phyloP scores from a whole-genome alignment of 2,797 vertebrate species.

The Miichthys miiuy region DNA sequence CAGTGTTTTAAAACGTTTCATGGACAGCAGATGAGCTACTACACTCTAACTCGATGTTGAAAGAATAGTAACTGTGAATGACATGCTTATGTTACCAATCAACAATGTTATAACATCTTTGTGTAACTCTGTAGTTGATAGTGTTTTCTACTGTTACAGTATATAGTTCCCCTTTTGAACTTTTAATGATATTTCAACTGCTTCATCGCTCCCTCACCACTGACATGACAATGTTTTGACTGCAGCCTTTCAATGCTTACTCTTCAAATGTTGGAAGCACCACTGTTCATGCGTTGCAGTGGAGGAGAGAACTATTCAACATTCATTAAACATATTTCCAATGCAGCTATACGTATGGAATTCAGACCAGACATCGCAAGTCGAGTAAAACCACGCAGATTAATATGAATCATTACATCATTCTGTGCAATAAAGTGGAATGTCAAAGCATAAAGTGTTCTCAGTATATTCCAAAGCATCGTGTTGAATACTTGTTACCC shows the following conservation, averaged over 20 bases:
- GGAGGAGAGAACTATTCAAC: no score
- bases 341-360: no score
- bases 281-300: no score
- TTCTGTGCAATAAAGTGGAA: no score
- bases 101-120: neutral
- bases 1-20: neutral
- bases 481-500: no score
- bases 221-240: neutral
- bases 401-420: no score
- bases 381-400: no score
- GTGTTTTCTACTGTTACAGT: neutral
- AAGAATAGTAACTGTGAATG: constrained; percentile 1
- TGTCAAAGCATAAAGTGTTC: no score
- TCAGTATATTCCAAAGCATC: no score
- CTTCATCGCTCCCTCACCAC: neutral
- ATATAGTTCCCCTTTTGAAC: neutral
- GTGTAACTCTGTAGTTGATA: neutral
- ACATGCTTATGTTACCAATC: neutral
- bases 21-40: neutral
- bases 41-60: neutral
- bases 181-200: neutral
- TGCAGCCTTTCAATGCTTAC: neutral
- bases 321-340: no score
- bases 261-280: no score
- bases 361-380: no score